Conservation (phyloP, 2,113 vertebrate species). For the Galemys pyrenaicus region DNA sequence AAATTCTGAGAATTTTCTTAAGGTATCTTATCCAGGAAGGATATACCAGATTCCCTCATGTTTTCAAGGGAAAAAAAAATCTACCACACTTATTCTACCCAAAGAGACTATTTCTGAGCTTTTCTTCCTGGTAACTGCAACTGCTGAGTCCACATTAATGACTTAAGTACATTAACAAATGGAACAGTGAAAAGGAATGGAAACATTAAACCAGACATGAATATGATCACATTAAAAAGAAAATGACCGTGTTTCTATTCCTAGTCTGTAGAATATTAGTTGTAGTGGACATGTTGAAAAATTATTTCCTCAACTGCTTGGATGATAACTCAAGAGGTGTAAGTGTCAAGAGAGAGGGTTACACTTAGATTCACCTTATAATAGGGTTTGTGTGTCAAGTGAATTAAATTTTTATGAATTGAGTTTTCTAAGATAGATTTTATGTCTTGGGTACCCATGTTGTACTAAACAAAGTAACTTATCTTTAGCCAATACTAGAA, state of each 20-base stretch:
- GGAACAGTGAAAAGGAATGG: slow-evolving; percentile 69
- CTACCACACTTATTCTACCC: neutral
- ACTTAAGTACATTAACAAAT: slow-evolving; percentile 58
- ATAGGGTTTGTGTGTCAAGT: slow-evolving; percentile 36
- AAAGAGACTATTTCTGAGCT: neutral
- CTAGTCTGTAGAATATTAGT: neutral
- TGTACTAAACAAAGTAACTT: neutral
- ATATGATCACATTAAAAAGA: slow-evolving; percentile 53
- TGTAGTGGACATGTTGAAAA: neutral
- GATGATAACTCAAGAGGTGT: slow-evolving; percentile 23
- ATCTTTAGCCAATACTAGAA: neutral
- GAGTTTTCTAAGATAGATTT: slow-evolving; percentile 31
- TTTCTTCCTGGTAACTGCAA: slow-evolving; percentile 20
- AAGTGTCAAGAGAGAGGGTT: neutral
- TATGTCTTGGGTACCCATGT: neutral
- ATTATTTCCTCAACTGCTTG: slow-evolving; percentile 1
- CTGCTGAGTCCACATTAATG: slow-evolving; percentile 34
- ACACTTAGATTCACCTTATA: slow-evolving; percentile 19
- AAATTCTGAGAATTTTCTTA: slow-evolving; percentile 31
- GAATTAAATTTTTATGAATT: slow-evolving; percentile 58
- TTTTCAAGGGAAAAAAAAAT: neutral
- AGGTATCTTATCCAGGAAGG: neutral
- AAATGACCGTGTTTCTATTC: neutral
- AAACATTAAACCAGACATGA: slow-evolving; percentile 37
- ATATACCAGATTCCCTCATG: neutral